Evolutionary conservation across 2,888 invertebrate genomes (phyloP).

Genomic region (Andrena marginata): DNA sequence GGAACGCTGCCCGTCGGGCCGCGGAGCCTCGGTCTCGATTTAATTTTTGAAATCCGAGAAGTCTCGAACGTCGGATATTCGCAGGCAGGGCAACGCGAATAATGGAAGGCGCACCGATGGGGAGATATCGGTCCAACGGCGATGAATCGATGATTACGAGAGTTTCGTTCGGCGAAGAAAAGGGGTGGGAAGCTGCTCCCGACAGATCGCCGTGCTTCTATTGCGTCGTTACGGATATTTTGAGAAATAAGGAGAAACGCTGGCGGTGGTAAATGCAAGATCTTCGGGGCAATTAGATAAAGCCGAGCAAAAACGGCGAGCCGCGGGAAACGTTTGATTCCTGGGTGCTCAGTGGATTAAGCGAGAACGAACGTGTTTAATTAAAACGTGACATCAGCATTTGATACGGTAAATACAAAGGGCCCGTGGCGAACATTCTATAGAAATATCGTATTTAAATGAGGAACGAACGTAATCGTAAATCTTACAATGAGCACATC

Average conservation of each 20-base stretch:
- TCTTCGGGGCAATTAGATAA: slow-evolving; percentile 31
- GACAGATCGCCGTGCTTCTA: slow-evolving; percentile 3
- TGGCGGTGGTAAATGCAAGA: slow-evolving; percentile 16
- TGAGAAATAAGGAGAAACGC: not conserved
- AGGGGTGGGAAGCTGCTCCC: not conserved
- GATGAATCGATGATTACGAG: slow-evolving; percentile 32
- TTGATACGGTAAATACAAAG: not conserved
- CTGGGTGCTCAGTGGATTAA: not conserved
- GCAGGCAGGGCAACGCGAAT: not conserved
- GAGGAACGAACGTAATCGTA: no score
- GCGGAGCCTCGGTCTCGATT: not conserved
- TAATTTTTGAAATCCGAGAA: not conserved
- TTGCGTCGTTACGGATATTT: slow-evolving; percentile 8
- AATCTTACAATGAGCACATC: no score
- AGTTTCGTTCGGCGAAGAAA: not conserved
- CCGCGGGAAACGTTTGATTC: not conserved
- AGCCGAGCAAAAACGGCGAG: not conserved
- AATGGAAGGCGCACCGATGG: not conserved
- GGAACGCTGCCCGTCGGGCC: not conserved
- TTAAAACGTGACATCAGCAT: not conserved
- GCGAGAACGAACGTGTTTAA: not conserved
- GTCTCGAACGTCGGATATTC: not conserved
- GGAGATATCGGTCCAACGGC: slow-evolving; percentile 9
- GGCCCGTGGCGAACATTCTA: no score
- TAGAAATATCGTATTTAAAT: no score